A percentile compares a stretch with the other conserved stretches of the same genome.
phyloP scores from a whole-genome alignment of 2,113 vertebrate species.

The Gobio gobio region DNA sequence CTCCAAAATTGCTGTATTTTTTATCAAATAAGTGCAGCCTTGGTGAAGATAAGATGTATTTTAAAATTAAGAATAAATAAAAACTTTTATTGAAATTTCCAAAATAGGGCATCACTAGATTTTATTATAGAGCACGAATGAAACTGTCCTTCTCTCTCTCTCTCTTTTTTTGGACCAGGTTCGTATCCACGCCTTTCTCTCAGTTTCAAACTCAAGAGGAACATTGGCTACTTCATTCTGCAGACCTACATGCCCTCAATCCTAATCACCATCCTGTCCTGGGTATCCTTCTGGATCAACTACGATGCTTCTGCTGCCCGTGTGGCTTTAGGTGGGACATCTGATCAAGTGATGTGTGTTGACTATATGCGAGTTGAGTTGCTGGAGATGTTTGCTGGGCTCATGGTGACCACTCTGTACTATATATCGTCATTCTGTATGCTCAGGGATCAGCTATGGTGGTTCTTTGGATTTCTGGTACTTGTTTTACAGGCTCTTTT shows the following conservation, averaged over 20 bases:
- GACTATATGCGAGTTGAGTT: background rate
- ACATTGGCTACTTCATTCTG: constrained; percentile 99
- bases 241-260: constrained; percentile 99
- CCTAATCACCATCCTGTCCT: constrained; percentile 98
- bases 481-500: constrained; percentile 6
- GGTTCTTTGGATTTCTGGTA: background rate
- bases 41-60: background rate
- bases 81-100: background rate
- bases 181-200: constrained; percentile 97
- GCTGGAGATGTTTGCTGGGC: background rate
- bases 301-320: constrained; percentile 98
- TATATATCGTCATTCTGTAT: background rate
- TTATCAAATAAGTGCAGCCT: background rate
- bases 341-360: constrained; percentile 1
- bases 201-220: constrained; percentile 99
- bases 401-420: background rate
- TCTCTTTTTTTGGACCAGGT: constrained; percentile 73
- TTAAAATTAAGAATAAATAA: background rate
- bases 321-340: constrained; percentile 94
- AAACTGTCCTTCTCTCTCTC: background rate
- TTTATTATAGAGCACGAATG: background rate
- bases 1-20: background rate
- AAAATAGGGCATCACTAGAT: background rate
- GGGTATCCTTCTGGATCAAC: constrained; percentile 99
- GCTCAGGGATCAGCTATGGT: background rate